phyloP scores from a whole-genome alignment of 2,888 invertebrate species.

The Leptarthrus brevirostris region DNA sequence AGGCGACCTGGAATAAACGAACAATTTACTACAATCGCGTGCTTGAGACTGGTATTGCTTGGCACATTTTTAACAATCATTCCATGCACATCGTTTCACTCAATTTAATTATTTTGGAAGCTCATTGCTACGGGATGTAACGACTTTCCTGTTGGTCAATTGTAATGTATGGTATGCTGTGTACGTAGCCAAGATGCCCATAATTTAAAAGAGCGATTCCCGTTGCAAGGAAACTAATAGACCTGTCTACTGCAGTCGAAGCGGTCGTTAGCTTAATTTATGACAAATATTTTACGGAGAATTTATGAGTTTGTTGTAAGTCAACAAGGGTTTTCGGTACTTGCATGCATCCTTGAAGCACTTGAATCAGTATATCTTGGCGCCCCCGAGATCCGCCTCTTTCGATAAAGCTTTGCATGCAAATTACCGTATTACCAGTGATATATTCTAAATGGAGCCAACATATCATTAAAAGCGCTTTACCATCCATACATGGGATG shows the following conservation, averaged over 20 bases:
- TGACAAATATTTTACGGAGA: slow-evolving; percentile 41
- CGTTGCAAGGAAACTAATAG: slow-evolving; percentile 4
- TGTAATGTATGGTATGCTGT: too few species aligned
- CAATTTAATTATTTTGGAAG: too few species aligned
- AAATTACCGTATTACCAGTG: slow-evolving; percentile 53
- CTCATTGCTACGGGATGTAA: too few species aligned
- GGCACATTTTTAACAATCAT: too few species aligned
- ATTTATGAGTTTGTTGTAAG: slow-evolving; percentile 42
- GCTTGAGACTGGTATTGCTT: too few species aligned
- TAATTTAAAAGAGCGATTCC: neutral
- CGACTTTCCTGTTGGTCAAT: too few species aligned
- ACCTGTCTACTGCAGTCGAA: slow-evolving; percentile 40
- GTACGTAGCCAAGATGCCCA: too few species aligned
- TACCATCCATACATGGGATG: too few species aligned
- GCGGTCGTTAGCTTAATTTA: slow-evolving; percentile 43
- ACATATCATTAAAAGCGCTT: slow-evolving; percentile 14
- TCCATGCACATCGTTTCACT: too few species aligned
- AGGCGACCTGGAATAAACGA: too few species aligned
- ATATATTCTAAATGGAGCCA: slow-evolving; percentile 49
- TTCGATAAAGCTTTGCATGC: slow-evolving; percentile 50
- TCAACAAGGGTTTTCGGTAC: slow-evolving; percentile 40
- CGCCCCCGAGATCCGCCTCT: slow-evolving; percentile 30
- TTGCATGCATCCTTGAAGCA: neutral
- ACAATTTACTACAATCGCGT: too few species aligned
- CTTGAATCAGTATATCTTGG: slow-evolving; percentile 15